Base-by-base conservation (phyloP, 2,888 invertebrate genomes). In the Nemoura dubitans region DNA sequence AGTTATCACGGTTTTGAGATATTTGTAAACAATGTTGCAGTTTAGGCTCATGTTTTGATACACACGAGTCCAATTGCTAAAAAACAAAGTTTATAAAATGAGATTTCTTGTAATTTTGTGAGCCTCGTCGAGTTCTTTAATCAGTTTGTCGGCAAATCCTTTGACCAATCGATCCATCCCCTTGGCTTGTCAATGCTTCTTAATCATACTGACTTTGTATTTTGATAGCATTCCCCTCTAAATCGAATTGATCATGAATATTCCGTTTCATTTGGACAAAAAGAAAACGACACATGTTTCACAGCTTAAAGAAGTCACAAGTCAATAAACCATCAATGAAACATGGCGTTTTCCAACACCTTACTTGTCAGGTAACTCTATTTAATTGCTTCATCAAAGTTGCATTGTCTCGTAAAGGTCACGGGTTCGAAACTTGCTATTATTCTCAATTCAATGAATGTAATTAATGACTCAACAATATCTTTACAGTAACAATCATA, bases 381-480 rank as follows among this genome's bases (percentile, higher is more conserved):
- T 76, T 84, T 84, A 84, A 84, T 84, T 59, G 84, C 59, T n/a
- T 84, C 84, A 59, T 84, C 76, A 84, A 27, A 76, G 27, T 14
- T 25, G 3, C 76, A 76, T 84, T 84, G 84, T 84, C 84, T 84
- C 1, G 28, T 1, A 16, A 28, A 27, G 84, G 59, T 76, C 84
- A 76, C 27, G 59, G 76, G 76, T 76, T 28, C 84, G 76, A 84
- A 21, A 27, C 76, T 78, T 28, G n/a, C 25, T n/a, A 84, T 26
- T 81, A 3, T 84, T 28, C 43, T 84, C 84, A 29, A 84, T 76
- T 27, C 59, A 27, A 76, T 30, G 81, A 83, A 42, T 21, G 76
- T 84, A 84, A 84, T 84, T 84, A 59, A 84, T 84, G 84, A 84
- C 84, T 84, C 59, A 27, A 26, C 84, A 84, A 84, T 84, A 84